phyloP scores from a whole-genome alignment of 2,888 invertebrate species.

The Dione vanillae region DNA sequence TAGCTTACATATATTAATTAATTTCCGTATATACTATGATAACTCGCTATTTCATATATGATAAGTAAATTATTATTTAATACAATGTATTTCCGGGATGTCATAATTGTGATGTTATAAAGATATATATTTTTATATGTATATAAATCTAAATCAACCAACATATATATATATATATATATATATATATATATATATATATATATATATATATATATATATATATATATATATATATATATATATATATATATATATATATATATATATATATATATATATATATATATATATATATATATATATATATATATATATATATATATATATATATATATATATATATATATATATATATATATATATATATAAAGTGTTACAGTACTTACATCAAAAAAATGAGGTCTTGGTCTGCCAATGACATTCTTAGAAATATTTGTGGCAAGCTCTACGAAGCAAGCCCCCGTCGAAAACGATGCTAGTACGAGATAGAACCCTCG shows the following conservation, averaged over 20 bases:
- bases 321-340: neutral
- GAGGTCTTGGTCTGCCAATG: slow-evolving; percentile 97
- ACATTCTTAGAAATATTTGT: slow-evolving; percentile 96
- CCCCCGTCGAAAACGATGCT: slow-evolving; percentile 92
- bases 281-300: no score
- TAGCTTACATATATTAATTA: neutral
- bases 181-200: no score
- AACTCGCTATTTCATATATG: neutral
- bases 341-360: no score
- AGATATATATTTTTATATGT: no score
- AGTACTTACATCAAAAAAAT: slow-evolving; percentile 90
- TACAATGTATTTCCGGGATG: neutral
- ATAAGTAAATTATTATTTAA: neutral
- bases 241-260: neutral
- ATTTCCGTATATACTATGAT: neutral
- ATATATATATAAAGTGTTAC: no score
- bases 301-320: no score
- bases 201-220: no score
- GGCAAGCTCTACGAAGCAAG: slow-evolving; percentile 91
- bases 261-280: neutral
- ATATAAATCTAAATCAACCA: no score
- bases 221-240: no score
- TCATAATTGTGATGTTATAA: no score
- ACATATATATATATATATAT: no score
- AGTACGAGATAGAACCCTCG: slow-evolving; percentile 88